Conservation (phyloP, 2,113 vertebrate species). For the Antechinus stuartii region DNA sequence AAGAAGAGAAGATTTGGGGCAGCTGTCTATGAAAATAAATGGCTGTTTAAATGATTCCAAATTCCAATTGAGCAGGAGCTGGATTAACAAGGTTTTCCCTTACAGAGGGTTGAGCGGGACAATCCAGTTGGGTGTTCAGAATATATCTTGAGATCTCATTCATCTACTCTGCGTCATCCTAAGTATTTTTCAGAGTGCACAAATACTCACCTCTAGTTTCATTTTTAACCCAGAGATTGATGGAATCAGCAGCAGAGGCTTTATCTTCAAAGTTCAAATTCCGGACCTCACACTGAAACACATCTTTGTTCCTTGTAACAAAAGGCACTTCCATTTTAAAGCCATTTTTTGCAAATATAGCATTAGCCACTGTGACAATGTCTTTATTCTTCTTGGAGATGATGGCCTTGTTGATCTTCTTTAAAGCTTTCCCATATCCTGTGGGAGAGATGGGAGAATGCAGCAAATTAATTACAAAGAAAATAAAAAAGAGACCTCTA, state of each 20-base stretch:
- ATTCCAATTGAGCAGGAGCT: not conserved
- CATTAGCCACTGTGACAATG: constrained; percentile 92
- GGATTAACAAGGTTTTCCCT: not conserved
- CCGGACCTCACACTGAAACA: constrained; percentile 91
- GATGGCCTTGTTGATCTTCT: constrained; percentile 93
- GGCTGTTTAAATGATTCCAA: not conserved
- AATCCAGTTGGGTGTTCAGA: not conserved
- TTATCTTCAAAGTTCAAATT: constrained; percentile 89
- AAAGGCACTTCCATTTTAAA: constrained; percentile 90
- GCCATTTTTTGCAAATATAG: constrained; percentile 89
- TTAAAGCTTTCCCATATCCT: constrained; percentile 95
- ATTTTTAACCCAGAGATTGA: constrained; percentile 95
- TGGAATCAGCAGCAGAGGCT: constrained; percentile 86
- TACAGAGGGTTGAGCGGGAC: not conserved
- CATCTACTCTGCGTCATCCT: fast-evolving
- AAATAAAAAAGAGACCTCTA: not conserved
- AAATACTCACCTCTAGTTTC: constrained; percentile 90
- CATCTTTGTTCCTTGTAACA: constrained; percentile 89
- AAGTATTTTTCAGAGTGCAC: fast-evolving
- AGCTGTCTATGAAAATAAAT: not conserved
- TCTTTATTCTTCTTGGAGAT: constrained; percentile 93
- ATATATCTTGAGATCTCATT: not conserved
- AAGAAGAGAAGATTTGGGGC: not conserved
- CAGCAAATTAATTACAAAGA: constrained; percentile 33
- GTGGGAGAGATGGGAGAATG: constrained; percentile 59